phyloP scores from a whole-genome alignment of 2,888 invertebrate genomes.

The Ophraella communa region DNA sequence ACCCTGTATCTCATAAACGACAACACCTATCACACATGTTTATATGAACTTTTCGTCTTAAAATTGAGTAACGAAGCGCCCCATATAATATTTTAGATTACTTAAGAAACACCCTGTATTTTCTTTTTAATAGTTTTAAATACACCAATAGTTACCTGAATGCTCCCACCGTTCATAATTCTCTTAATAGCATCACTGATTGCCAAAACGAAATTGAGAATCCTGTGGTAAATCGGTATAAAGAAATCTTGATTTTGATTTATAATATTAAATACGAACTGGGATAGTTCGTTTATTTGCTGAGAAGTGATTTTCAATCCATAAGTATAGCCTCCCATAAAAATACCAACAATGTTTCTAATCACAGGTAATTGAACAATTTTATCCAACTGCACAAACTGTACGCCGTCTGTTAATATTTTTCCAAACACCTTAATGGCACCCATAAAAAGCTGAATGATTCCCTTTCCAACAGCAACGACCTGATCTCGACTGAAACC shows the following conservation, averaged over 20 bases:
- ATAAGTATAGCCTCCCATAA: background rate
- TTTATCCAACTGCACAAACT: slow-evolving; percentile 2
- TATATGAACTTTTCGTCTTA: no score
- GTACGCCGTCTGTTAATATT: background rate
- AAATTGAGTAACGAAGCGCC: no score
- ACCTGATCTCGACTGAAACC: slow-evolving; percentile 10
- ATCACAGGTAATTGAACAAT: slow-evolving; percentile 29
- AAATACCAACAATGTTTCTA: slow-evolving; percentile 7
- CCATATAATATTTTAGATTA: no score
- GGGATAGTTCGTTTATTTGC: slow-evolving; percentile 8
- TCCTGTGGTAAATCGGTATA: slow-evolving; percentile 31
- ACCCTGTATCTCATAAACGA: no score
- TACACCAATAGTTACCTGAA: slow-evolving; percentile 18
- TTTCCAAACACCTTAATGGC: background rate
- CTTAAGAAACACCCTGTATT: no score
- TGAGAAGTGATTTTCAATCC: background rate
- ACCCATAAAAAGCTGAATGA: background rate
- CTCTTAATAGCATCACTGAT: slow-evolving; percentile 24
- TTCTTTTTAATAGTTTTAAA: background rate
- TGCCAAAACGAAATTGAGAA: slow-evolving; percentile 34
- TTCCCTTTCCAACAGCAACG: background rate
- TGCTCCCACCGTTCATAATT: slow-evolving; percentile 25
- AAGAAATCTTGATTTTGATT: slow-evolving; percentile 35
- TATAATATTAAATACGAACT: slow-evolving; percentile 23
- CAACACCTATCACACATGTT: no score